Percentiles rank a stretch among this genome's conserved stretches.
Conservation (phyloP, 2,797 vertebrate species). For the Dendrocincla tyrannina region DNA sequence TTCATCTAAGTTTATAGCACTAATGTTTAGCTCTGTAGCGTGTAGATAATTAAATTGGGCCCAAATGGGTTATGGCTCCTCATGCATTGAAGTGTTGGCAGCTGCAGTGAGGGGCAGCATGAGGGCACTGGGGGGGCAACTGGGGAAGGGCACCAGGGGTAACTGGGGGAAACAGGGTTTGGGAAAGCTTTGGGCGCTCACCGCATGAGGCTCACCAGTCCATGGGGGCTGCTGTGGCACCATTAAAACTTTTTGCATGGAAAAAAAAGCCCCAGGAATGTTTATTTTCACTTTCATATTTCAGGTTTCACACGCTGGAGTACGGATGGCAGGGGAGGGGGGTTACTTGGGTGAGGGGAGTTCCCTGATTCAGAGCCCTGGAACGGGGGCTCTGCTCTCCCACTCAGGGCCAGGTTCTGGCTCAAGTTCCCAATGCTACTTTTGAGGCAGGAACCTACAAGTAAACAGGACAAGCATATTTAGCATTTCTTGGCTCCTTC, state of each 20-base stretch:
- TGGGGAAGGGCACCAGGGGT: background rate
- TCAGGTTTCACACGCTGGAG: background rate
- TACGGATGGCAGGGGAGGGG: accelerated
- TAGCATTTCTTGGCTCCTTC: background rate
- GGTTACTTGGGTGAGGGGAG: background rate
- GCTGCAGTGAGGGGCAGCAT: background rate
- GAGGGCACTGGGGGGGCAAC: background rate
- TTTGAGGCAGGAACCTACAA: background rate
- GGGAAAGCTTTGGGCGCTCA: background rate
- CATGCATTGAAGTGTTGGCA: background rate
- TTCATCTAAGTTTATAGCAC: conserved; percentile 11
- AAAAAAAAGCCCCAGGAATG: background rate
- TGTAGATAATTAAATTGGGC: background rate
- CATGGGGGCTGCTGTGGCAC: background rate
- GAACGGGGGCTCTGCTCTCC: background rate
- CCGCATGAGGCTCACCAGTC: background rate
- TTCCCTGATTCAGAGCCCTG: background rate
- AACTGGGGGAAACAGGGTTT: background rate
- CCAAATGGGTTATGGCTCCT: accelerated
- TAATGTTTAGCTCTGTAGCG: background rate
- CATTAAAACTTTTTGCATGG: conserved; percentile 52
- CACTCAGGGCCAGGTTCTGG: background rate
- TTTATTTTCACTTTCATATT: conserved; percentile 8
- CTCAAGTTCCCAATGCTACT: background rate
- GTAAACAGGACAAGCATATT: accelerated